Evolutionary conservation across 2,797 vertebrate species (phyloP).

Genomic region (Gambusia yucatana): DNA sequence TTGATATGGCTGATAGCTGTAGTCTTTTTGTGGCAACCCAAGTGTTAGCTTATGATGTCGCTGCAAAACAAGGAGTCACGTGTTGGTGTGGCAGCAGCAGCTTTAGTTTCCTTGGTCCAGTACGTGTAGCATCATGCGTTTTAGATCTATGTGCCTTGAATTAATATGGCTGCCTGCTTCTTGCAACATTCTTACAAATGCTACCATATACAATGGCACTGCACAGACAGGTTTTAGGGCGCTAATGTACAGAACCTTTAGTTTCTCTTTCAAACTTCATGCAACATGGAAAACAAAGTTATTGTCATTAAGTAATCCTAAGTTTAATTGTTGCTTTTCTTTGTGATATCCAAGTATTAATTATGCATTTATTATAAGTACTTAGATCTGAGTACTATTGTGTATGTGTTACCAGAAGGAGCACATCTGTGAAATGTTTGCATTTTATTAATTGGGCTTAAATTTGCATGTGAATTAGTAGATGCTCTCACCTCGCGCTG

Average conservation of each 20-base stretch:
- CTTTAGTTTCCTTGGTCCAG: conserved; percentile 57
- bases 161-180: conserved; percentile 75
- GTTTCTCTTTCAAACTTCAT: conserved; percentile 50
- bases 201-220: conserved; percentile 49
- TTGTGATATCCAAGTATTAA: conserved; percentile 48
- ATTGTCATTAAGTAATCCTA: conserved; percentile 57
- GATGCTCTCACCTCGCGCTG: conserved; percentile 33
- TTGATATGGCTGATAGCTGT: conserved; percentile 60
- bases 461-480: conserved; percentile 71
- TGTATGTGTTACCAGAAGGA: conserved; percentile 40
- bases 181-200: conserved; percentile 67
- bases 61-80: conserved; percentile 41
- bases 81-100: conserved; percentile 42
- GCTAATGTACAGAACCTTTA: conserved; percentile 56
- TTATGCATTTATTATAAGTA: conserved; percentile 54
- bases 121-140: conserved; percentile 69
- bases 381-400: conserved; percentile 37
- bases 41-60: conserved; percentile 69
- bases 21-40: conserved; percentile 48
- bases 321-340: conserved; percentile 49
- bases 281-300: conserved; percentile 44
- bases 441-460: conserved; percentile 51
- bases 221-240: conserved; percentile 47
- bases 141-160: conserved; percentile 83
- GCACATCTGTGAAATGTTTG: conserved; percentile 52